Percentiles rank a stretch among this genome's conserved stretches.
Conservation (phyloP, 1,140 invertebrate species). For the Drosophila punjabiensis region DNA sequence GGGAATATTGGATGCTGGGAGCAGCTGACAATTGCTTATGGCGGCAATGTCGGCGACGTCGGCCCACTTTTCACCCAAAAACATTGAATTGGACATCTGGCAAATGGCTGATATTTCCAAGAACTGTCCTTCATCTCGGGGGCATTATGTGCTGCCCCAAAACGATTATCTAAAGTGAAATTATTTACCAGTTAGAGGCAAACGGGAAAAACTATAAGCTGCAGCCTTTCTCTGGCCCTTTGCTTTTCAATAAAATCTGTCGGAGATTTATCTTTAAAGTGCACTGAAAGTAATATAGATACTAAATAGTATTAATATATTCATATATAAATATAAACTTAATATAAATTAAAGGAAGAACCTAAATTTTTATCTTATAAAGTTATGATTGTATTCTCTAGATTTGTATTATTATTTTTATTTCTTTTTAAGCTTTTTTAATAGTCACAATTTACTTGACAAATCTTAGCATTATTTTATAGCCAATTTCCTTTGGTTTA, state of each 20-base stretch:
- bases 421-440: not conserved
- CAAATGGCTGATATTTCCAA: slow-evolving; percentile 27
- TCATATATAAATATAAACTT: not conserved
- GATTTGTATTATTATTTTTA: not conserved
- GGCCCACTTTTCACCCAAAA: slow-evolving; percentile 19
- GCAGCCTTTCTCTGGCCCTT: not conserved
- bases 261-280: slow-evolving; percentile 22
- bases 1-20: slow-evolving; percentile 34
- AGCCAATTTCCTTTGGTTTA: not conserved
- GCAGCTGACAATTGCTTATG: slow-evolving; percentile 44
- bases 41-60: not conserved
- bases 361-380: not conserved
- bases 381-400: not conserved
- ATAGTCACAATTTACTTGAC: not conserved
- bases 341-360: not conserved
- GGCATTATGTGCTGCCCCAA: slow-evolving; percentile 20
- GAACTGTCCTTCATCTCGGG: slow-evolving; percentile 26
- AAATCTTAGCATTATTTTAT: not conserved
- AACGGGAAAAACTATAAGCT: slow-evolving; percentile 15
- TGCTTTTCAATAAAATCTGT: slow-evolving; percentile 23
- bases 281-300: not conserved
- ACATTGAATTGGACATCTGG: slow-evolving; percentile 22
- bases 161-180: slow-evolving; percentile 50
- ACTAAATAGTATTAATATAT: not conserved
- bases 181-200: slow-evolving; percentile 44